phyloP scores from a whole-genome alignment of 2,113 vertebrate genomes.

The Etia nguti region DNA sequence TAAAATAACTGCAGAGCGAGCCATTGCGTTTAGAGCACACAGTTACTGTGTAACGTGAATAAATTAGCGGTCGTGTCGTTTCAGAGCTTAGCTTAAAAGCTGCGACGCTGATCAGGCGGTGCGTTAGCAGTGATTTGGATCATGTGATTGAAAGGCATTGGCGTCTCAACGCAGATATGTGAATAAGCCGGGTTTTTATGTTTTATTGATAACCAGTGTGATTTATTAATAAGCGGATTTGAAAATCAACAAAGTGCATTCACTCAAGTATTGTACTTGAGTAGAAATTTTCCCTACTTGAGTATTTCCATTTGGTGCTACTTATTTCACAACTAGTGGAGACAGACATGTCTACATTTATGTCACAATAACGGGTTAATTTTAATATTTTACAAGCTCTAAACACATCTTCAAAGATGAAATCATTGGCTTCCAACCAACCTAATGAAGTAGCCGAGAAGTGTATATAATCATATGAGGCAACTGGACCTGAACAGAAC shows the following conservation, averaged over 20 bases:
- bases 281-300: background rate
- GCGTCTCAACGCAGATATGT: background rate
- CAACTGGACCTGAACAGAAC: background rate
- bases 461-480: background rate
- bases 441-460: background rate
- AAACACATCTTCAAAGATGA: background rate
- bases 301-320: background rate
- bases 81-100: background rate
- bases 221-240: background rate
- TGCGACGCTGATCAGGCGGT: background rate
- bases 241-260: background rate
- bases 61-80: background rate
- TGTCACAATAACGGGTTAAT: background rate
- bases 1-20: background rate
- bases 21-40: background rate
- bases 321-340: background rate
- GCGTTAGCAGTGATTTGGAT: background rate
- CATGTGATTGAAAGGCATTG: background rate
- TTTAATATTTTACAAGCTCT: background rate
- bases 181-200: background rate
- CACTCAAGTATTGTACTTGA: background rate
- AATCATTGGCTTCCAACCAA: background rate
- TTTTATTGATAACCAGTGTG: background rate
- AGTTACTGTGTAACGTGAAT: background rate
- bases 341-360: background rate